Evolutionary conservation across 1,140 invertebrate species (phyloP).

Genomic region (Berghia stephanieae): DNA sequence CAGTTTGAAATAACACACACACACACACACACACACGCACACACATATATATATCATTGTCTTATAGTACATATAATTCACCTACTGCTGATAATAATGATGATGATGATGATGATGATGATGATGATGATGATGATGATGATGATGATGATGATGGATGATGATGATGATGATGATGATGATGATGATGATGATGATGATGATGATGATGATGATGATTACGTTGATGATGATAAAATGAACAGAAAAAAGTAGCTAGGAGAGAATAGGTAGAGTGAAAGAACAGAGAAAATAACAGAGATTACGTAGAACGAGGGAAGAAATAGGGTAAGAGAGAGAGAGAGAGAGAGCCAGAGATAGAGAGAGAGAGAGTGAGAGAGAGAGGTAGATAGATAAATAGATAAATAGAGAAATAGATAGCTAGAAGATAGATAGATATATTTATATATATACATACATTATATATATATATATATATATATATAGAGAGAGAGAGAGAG

Average conservation of each 20-base stretch:
- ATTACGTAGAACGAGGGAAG: neutral
- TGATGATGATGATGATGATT: no score
- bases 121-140: constrained; percentile 8
- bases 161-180: constrained; percentile 14
- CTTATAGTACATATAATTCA: neutral
- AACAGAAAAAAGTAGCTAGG: no score
- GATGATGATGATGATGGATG: constrained; percentile 17
- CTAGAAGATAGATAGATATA: no score
- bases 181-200: constrained; percentile 9
- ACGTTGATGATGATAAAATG: no score
- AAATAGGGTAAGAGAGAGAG: neutral
- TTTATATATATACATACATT: no score
- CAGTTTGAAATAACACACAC: no score
- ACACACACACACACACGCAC: neutral
- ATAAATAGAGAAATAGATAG: no score
- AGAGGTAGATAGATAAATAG: no score
- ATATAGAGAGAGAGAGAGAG: no score
- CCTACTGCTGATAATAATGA: neutral
- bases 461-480: no score
- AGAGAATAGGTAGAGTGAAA: neutral
- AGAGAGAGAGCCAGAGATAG: no score
- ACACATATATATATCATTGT: neutral
- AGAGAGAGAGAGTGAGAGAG: no score
- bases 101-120: neutral
- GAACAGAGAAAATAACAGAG: neutral